A percentile compares a stretch with the other conserved stretches of the same genome.
phyloP scores from a whole-genome alignment of 2,888 invertebrate species.

The Nemotelus nigrinus region DNA sequence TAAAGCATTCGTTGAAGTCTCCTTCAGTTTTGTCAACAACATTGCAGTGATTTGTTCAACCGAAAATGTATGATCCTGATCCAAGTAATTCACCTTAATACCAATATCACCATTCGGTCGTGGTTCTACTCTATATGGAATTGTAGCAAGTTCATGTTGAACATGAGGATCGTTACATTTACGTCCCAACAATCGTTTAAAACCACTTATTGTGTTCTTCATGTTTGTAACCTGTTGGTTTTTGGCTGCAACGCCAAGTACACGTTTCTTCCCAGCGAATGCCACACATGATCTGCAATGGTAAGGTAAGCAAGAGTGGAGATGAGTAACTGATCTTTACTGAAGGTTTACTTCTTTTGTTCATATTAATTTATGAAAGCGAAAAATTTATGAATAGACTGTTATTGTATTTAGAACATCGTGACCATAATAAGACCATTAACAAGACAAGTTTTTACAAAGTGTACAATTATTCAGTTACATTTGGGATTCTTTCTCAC shows the following conservation, averaged over 20 bases:
- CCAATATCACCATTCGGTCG: slow-evolving; percentile 84
- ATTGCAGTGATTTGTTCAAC: slow-evolving; percentile 97
- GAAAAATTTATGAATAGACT: no score
- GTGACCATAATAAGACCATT: no score
- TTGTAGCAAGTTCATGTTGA: slow-evolving; percentile 80
- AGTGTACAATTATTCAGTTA: no score
- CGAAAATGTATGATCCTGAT: slow-evolving; percentile 84
- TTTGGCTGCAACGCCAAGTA: slow-evolving; percentile 95
- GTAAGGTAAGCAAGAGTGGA: slow-evolving; percentile 19
- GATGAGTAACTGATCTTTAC: neutral
- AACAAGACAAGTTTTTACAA: no score
- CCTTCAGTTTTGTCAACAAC: slow-evolving; percentile 96
- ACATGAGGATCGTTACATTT: slow-evolving; percentile 89
- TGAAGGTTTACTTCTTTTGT: no score
- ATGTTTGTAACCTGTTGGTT: slow-evolving; percentile 97
- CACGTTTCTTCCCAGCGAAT: slow-evolving; percentile 90
- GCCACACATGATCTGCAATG: slow-evolving; percentile 90
- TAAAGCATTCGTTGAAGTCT: slow-evolving; percentile 84
- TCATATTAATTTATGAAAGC: no score
- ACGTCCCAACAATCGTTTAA: slow-evolving; percentile 92
- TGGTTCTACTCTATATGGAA: slow-evolving; percentile 83
- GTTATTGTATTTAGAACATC: no score
- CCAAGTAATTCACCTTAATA: slow-evolving; percentile 88
- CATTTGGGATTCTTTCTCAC: no score
- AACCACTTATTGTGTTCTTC: slow-evolving; percentile 94